A percentile compares a stretch with the other conserved stretches of the same genome.
Evolutionary conservation across 2,797 vertebrate genomes (phyloP).

Genomic region (Uromys caudimaculatus): DNA sequence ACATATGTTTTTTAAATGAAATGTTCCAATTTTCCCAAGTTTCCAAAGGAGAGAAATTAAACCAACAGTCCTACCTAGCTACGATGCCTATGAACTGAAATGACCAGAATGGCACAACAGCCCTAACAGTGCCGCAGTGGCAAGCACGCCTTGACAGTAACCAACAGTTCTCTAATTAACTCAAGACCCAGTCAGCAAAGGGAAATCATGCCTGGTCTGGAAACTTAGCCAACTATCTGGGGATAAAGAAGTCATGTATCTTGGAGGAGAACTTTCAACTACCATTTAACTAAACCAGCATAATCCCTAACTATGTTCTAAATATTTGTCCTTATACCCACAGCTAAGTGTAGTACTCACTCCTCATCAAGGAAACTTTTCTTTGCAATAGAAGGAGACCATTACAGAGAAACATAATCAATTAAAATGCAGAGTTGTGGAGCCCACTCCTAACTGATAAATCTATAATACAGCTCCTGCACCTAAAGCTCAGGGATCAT

Average conservation of each 20-base stretch:
- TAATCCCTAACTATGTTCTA: neutral
- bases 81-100: too few relatives aligned
- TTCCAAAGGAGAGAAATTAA: neutral
- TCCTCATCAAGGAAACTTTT: neutral
- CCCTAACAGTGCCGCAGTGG: neutral
- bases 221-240: neutral
- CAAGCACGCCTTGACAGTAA: neutral
- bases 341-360: neutral
- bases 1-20: neutral
- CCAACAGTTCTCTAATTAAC: neutral
- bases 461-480: neutral
- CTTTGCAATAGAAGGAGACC: too few relatives aligned
- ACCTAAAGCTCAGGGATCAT: neutral
- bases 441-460: neutral
- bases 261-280: neutral
- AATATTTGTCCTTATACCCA: neutral
- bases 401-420: neutral
- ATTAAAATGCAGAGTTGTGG: neutral
- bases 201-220: neutral
- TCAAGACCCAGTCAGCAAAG: neutral
- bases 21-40: neutral
- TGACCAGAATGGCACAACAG: neutral
- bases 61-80: neutral
- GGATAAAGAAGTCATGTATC: neutral
- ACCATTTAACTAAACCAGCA: neutral